phyloP scores from a whole-genome alignment of 1,140 invertebrate species.

The Drosophila nikananu region DNA sequence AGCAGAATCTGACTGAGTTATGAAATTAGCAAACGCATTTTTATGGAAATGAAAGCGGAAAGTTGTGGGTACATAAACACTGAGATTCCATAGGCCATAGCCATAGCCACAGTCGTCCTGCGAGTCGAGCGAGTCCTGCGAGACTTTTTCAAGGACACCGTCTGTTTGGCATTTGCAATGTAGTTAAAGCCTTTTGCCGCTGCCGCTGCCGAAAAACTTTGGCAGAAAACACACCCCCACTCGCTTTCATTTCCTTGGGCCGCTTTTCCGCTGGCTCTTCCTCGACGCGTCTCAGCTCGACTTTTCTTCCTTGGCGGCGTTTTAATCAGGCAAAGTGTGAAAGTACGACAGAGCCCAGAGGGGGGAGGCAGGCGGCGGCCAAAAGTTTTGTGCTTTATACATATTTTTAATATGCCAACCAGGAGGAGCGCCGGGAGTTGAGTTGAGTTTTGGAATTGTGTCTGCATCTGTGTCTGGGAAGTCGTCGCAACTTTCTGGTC shows the following conservation, averaged over 20 bases:
- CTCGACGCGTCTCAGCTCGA: conserved; percentile 2
- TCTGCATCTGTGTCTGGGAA: conserved; percentile 57
- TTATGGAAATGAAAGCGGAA: conserved; percentile 72
- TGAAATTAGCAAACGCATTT: conserved; percentile 81
- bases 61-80: conserved; percentile 58
- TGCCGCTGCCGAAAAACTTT: conserved; percentile 59
- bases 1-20: conserved; percentile 47
- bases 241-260: conserved; percentile 30
- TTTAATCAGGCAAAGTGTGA: conserved; percentile 66
- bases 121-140: conserved; percentile 24
- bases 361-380: conserved; percentile 7
- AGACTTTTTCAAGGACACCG: conserved; percentile 78
- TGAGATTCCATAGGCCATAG: conserved; percentile 42
- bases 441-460: conserved; percentile 35
- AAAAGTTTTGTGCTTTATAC: conserved; percentile 56
- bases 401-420: conserved; percentile 63
- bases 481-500: conserved; percentile 43
- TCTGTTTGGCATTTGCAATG: conserved; percentile 75
- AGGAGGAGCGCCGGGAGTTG: conserved; percentile 20
- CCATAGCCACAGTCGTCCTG: conserved; percentile 2
- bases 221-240: conserved; percentile 18
- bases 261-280: conserved; percentile 27
- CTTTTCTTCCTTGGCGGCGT: conserved; percentile 33
- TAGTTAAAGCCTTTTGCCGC: conserved; percentile 75
- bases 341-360: conserved; percentile 35